A percentile compares a stretch with the other conserved stretches of the same genome.
Evolutionary conservation across 2,113 vertebrate genomes (phyloP).

Genomic region (Helogale parvula): DNA sequence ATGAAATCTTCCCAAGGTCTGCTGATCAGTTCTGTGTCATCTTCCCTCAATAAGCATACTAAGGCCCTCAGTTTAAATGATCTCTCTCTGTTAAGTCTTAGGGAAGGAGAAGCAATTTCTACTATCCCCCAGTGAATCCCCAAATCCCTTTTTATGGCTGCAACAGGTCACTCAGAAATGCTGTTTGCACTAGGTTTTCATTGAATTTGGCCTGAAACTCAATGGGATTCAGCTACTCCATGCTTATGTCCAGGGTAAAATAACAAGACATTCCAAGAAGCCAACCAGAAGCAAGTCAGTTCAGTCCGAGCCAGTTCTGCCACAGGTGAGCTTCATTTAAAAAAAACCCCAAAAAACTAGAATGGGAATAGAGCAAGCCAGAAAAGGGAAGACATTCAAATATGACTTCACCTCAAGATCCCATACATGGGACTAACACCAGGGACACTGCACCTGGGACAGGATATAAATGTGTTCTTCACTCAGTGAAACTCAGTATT

Average conservation of each 20-base stretch:
- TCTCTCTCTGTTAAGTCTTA: neutral
- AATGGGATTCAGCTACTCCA: neutral
- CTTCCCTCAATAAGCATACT: neutral
- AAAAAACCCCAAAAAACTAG: neutral
- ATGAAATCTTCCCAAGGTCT: neutral
- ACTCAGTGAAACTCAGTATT: neutral
- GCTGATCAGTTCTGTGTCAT: neutral
- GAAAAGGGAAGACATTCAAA: neutral
- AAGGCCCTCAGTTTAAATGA: neutral
- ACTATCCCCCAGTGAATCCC: neutral
- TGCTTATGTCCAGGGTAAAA: neutral
- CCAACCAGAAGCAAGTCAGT: neutral
- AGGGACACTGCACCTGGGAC: neutral
- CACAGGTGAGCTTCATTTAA: neutral
- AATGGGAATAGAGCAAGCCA: neutral
- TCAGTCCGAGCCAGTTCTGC: neutral
- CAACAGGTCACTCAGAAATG: conserved; percentile 20
- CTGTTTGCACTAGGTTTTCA: neutral
- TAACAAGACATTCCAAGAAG: neutral
- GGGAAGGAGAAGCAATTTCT: neutral
- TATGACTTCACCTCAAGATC: neutral
- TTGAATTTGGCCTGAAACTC: neutral
- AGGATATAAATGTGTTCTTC: neutral
- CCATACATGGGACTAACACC: neutral
- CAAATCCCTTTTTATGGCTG: neutral